These are phyloP conservation scores for Xylocopa sonorina DNA, from an alignment of 1,140 invertebrate genomes.

Conservation along the genomic window DNA sequence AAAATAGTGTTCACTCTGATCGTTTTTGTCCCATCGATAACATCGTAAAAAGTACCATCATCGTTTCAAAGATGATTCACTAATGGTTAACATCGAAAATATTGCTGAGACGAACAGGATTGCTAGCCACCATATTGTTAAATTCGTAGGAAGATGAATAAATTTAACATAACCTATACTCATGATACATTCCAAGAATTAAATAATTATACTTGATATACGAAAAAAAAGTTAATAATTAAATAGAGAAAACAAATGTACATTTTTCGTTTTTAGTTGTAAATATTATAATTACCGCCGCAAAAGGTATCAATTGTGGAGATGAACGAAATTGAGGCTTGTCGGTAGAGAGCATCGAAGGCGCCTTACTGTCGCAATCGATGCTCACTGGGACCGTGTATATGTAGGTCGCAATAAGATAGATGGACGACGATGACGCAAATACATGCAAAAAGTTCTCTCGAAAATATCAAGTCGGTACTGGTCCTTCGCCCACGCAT, in stretches of 20 bases:
- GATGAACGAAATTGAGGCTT: neutral
- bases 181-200: no score
- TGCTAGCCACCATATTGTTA: no score
- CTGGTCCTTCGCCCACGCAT: constrained; percentile 12
- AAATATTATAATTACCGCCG: no score
- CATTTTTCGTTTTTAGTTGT: no score
- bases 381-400: neutral
- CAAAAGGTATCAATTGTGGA: no score
- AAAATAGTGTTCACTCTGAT: neutral
- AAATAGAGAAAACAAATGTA: no score
- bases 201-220: no score
- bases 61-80: no score
- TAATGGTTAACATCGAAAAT: neutral
- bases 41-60: neutral
- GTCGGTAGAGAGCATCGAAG: neutral
- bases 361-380: constrained; percentile 35
- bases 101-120: neutral
- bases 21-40: neutral
- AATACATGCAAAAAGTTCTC: constrained; percentile 23
- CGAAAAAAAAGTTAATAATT: no score
- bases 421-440: constrained; percentile 38
- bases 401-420: constrained; percentile 41
- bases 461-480: neutral
- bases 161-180: no score
- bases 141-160: no score